Evolutionary conservation across 2,888 invertebrate species (phyloP), one percentile per base, ranked within the genome.

Genomic region (Drosophila greeni): DNA sequence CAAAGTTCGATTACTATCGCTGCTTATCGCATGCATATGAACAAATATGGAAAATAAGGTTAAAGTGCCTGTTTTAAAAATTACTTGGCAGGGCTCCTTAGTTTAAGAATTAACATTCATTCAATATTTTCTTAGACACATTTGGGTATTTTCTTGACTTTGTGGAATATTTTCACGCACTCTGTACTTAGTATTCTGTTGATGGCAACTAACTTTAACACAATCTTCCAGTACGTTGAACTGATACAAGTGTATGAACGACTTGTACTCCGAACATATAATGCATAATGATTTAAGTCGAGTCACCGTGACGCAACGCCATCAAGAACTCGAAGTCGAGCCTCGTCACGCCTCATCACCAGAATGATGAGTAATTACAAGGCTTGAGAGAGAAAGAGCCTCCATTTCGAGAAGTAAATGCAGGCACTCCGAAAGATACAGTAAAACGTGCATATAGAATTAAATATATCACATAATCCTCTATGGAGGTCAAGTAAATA

Each of bases 281-380:
- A 39, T 59, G 42, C 49, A 69, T 23, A 29, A 67, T 23, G 23
- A 20, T 37, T 36, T 68, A 31, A 65, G 72, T 52, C 77, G 60
- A 83, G 70, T 77, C 84, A 81, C 62, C 66, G 59, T 81, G 77
- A 77, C 61, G 65, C 51, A 54, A 59, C 56, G 49, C 45, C 65
- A 56, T 58, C 33, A 39, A 51, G 51, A 49, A 68, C 42, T 69
- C 48, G 42, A 45, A 37, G 37, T 43, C 34, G 52, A 54, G 51
- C 51, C 55, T 51, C 55, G 69, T 59, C 53, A 68, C 59, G 60
- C 49, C 61, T 45, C 73, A 69, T 70, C 74, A 55, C 26, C 37
- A 4, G 37, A 53, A 14, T 53, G 42, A 47, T 67, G 65, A 62
- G 65, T 62, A 62, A 64, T 43, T 43, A 29, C 39, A 48, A 37